phyloP scores from a whole-genome alignment of 2,888 invertebrate genomes.

The Frankliniella fusca region DNA sequence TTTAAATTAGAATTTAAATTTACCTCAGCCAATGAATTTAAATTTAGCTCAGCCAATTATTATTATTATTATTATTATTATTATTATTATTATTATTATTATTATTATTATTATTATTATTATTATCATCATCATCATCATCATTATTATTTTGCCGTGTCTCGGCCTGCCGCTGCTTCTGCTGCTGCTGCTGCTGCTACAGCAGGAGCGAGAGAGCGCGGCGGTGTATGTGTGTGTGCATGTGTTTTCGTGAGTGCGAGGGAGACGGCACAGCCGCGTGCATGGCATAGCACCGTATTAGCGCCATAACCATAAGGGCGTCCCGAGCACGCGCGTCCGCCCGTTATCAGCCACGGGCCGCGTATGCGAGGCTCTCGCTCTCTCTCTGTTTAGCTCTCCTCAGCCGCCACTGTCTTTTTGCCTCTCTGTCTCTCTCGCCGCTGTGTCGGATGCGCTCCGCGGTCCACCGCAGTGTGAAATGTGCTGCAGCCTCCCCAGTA shows the following conservation, averaged over 20 bases:
- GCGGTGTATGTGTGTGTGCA: not conserved
- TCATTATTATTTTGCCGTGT: too few relatives aligned
- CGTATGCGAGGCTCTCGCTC: not conserved
- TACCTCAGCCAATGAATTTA: too few relatives aligned
- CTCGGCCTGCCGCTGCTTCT: not conserved
- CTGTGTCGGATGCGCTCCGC: too few relatives aligned
- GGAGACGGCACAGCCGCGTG: not conserved
- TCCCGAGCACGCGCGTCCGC: not conserved
- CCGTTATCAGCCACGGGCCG: not conserved
- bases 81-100: too few relatives aligned
- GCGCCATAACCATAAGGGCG: conserved; percentile 14
- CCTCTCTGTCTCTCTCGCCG: not conserved
- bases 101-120: too few relatives aligned
- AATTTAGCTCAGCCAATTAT: too few relatives aligned
- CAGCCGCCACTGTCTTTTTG: too few relatives aligned
- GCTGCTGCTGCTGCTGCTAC: not conserved
- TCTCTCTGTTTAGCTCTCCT: not conserved
- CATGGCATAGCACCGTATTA: not conserved
- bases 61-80: too few relatives aligned
- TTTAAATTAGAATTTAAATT: too few relatives aligned
- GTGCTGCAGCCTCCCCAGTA: too few relatives aligned
- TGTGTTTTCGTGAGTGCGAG: not conserved
- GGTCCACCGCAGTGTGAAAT: too few relatives aligned
- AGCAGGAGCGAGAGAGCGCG: not conserved
- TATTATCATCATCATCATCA: too few relatives aligned